Evolutionary conservation across 53 echinoderm and acorn worm genomes (phyloP).

Genomic region (Echinometra lucunter): DNA sequence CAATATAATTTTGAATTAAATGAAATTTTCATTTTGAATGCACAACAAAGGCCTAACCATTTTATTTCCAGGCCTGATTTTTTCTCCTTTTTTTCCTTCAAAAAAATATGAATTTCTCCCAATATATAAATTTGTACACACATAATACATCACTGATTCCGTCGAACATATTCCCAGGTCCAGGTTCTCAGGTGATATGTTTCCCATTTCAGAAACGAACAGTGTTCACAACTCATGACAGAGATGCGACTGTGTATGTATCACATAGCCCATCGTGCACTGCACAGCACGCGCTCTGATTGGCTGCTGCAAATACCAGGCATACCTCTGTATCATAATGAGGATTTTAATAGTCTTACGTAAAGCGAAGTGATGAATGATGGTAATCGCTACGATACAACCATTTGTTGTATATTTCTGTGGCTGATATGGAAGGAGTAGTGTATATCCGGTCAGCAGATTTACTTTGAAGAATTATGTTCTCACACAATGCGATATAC

Average conservation of each 20-base stretch:
- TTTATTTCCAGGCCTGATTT: too few relatives aligned
- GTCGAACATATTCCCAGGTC: too few relatives aligned
- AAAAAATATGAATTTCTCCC: too few relatives aligned
- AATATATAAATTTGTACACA: too few relatives aligned
- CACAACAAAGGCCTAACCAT: too few relatives aligned
- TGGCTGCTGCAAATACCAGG: constrained; percentile 56
- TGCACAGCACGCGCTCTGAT: constrained; percentile 38
- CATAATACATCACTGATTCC: too few relatives aligned
- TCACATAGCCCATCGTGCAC: background rate
- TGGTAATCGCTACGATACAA: background rate
- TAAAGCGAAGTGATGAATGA: constrained; percentile 44
- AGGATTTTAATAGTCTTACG: constrained; percentile 26
- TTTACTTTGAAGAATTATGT: background rate
- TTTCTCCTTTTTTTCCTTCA: too few relatives aligned
- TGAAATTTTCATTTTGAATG: too few relatives aligned
- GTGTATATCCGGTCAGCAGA: background rate
- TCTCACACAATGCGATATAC: background rate
- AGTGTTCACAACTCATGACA: background rate
- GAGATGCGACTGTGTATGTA: background rate
- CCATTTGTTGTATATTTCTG: background rate
- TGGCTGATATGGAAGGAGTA: background rate
- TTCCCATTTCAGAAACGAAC: background rate
- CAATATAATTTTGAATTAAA: too few relatives aligned
- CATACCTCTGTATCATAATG: constrained; percentile 17
- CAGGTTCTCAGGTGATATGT: too few relatives aligned